Evolutionary conservation across 2,888 invertebrate species (phyloP), one percentile per base, ranked within the genome.

Genomic region (Mythimna lalbum): DNA sequence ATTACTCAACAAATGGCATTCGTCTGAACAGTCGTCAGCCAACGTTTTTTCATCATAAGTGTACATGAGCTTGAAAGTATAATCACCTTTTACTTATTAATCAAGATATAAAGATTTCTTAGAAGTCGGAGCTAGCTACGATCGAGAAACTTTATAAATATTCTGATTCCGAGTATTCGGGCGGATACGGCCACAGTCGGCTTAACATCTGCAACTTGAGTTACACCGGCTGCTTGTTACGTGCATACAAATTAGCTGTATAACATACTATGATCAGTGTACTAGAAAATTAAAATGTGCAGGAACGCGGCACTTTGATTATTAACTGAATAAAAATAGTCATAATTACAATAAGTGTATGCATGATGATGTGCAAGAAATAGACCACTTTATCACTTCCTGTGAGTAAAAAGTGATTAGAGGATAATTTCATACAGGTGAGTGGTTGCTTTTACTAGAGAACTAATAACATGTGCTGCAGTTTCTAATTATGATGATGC

Each of bases 131-230:
- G 90, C 90, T 89, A 92, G 91, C 89, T 91, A 90, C 90, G 87
- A 85, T 86, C 77, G 85, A 85, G 86, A 74, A 77, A 80, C 84
- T 82, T 93, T 95, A 95, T 95, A 95, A 95, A 95, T 95, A 95
- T 93, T 93, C 88, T 89, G 81, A 90, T 95, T 95, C 95, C 91
- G 88, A 94, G 95, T 95, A 95, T 91, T 87, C 84, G 90, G 84
- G 92, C 95, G 95, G 95, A 95, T 94, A 93, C 90, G 89, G 93
- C 93, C 84, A 93, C 94, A 93, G 91, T 93, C 88, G 92, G 91
- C 89, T 93, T 93, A 91, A 91, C 95, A 95, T 95, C 95, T 95
- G 96, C 96, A 95, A 93, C 95, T 95, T 91, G 95, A 93, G 90
- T 95, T 94, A 95, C 94, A 95, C 96, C 91, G 91, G 91, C 93